Evolutionary conservation across 1,140 invertebrate species (phyloP).

Genomic region (Daktulosphaira vitifoliae): DNA sequence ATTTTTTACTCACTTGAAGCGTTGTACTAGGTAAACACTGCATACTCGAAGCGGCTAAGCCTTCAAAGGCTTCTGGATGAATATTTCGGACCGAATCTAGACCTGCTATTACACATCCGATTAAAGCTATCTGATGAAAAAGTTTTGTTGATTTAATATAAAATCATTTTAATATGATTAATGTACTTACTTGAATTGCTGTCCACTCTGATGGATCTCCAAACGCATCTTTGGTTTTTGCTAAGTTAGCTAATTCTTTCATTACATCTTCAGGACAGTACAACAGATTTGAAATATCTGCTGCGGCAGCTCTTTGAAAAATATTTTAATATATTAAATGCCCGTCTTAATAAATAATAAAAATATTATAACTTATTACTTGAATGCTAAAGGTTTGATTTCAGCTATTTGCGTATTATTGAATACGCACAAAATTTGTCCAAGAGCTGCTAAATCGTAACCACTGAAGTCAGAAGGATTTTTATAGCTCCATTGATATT

Average conservation of each 20-base stretch:
- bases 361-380: conserved; percentile 29
- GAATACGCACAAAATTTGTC: conserved; percentile 47
- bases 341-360: not conserved
- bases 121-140: conserved; percentile 34
- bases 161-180: no score
- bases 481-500: conserved; percentile 47
- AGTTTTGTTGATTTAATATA: not conserved
- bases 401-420: conserved; percentile 44
- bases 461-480: conserved; percentile 46
- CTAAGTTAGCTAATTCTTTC: conserved; percentile 44
- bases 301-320: conserved; percentile 42
- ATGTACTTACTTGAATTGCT: conserved; percentile 4
- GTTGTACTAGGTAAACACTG: conserved; percentile 35
- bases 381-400: conserved; percentile 46
- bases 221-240: conserved; percentile 43
- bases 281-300: conserved; percentile 42
- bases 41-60: conserved; percentile 35
- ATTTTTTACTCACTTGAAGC: conserved; percentile 36
- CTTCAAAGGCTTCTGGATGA: conserved; percentile 38
- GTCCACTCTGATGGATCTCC: conserved; percentile 44
- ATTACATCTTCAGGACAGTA: conserved; percentile 44
- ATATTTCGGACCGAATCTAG: conserved; percentile 34
- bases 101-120: conserved; percentile 38
- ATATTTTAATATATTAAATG: not conserved
- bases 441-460: conserved; percentile 46